Conservation (phyloP, 2,888 invertebrate species). For the Amorpha juglandis region DNA sequence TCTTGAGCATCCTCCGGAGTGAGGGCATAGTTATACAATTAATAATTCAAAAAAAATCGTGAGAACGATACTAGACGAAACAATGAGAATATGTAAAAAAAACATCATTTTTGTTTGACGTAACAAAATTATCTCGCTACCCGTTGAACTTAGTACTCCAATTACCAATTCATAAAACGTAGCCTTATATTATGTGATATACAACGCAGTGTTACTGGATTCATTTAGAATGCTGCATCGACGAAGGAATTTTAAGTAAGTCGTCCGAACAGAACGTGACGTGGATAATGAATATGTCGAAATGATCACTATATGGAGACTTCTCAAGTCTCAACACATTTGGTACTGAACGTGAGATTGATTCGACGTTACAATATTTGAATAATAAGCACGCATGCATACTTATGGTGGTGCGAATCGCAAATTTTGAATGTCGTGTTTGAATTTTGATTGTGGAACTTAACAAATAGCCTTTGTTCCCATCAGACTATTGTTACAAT, state of each 20-base stretch:
- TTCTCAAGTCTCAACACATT: slow-evolving; percentile 21
- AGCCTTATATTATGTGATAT: slow-evolving; percentile 51
- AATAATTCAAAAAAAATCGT: no score
- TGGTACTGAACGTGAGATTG: slow-evolving; percentile 26
- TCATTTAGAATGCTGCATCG: slow-evolving; percentile 74
- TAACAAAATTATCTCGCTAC: slow-evolving; percentile 16
- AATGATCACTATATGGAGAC: slow-evolving; percentile 28
- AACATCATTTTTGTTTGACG: no score
- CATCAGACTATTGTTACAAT: no score
- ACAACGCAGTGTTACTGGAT: slow-evolving; percentile 58
- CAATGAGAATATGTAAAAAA: no score
- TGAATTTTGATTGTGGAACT: slow-evolving; percentile 6
- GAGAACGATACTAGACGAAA: no score
- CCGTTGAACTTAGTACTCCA: slow-evolving; percentile 4
- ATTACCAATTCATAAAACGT: slow-evolving; percentile 42
- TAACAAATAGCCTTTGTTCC: no score
- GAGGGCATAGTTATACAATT: no score
- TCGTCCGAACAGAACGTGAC: slow-evolving; percentile 68
- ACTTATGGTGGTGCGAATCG: neutral
- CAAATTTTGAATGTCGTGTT: neutral
- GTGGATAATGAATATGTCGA: slow-evolving; percentile 50
- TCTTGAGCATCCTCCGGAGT: no score
- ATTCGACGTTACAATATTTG: slow-evolving; percentile 16
- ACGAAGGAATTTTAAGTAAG: slow-evolving; percentile 74
- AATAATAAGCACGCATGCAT: slow-evolving; percentile 16